Evolutionary conservation across 2,888 invertebrate species (phyloP).

Genomic region (Cataglyphis rosenhaueri): DNA sequence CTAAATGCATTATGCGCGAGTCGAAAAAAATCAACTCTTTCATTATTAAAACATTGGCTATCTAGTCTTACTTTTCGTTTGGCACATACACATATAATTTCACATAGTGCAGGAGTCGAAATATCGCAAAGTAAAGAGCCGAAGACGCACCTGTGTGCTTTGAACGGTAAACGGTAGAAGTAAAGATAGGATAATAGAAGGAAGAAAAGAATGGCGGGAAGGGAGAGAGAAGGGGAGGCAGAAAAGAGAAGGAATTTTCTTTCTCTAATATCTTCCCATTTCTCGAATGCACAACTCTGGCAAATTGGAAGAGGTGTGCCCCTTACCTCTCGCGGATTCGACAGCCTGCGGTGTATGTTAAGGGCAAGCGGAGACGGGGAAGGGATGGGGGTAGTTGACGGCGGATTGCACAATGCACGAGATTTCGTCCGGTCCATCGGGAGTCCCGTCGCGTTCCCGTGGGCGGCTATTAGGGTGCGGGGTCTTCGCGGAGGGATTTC

Average conservation of each 20-base stretch:
- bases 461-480: slow-evolving; percentile 79
- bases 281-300: slow-evolving; percentile 74
- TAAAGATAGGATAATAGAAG: slow-evolving; percentile 53
- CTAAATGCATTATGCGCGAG: not conserved
- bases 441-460: slow-evolving; percentile 79
- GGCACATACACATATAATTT: slow-evolving; percentile 11
- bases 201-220: not conserved
- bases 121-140: slow-evolving; percentile 24
- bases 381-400: slow-evolving; percentile 46
- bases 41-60: not conserved
- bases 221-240: not conserved
- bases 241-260: slow-evolving; percentile 65
- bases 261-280: slow-evolving; percentile 73
- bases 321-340: slow-evolving; percentile 39
- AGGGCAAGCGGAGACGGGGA: not conserved
- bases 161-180: slow-evolving; percentile 36
- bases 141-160: slow-evolving; percentile 57
- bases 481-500: slow-evolving; percentile 69
- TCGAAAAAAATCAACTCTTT: slow-evolving; percentile 7
- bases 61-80: not conserved
- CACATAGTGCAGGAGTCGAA: not conserved
- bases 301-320: slow-evolving; percentile 75
- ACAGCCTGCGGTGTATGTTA: slow-evolving; percentile 32
- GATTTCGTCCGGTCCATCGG: slow-evolving; percentile 79
- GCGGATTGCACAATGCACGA: slow-evolving; percentile 78